Evolutionary conservation across 2,888 invertebrate species (phyloP).

Genomic region (Seladonia tumulorum): DNA sequence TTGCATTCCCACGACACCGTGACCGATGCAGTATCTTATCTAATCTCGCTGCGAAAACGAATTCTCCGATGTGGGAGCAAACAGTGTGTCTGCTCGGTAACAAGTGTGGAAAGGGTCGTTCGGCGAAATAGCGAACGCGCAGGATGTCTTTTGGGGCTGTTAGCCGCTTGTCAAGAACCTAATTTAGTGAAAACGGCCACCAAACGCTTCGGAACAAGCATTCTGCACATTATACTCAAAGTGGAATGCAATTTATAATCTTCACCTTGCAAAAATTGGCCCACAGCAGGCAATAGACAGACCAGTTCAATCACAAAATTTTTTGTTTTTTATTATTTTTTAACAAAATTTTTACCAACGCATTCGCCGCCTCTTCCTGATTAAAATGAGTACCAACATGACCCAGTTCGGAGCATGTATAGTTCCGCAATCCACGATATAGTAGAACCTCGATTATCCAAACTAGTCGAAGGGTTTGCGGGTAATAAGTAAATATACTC

Average conservation of each 20-base stretch:
- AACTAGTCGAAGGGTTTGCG: too few species aligned
- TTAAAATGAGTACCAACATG: background rate
- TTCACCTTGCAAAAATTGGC: background rate
- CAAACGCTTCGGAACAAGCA: background rate
- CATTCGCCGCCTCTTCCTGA: background rate
- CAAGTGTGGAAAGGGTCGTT: background rate
- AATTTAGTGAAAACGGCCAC: background rate
- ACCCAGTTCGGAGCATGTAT: background rate
- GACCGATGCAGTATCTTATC: conserved; percentile 9
- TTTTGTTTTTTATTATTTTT: background rate
- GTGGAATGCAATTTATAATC: background rate
- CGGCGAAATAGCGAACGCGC: background rate
- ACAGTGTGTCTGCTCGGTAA: background rate
- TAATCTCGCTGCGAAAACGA: conserved; percentile 25
- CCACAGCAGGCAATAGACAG: background rate
- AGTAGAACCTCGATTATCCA: too few species aligned
- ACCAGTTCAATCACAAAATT: background rate
- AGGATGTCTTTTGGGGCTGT: too few species aligned
- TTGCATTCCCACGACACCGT: conserved; percentile 4
- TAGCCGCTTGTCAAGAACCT: background rate
- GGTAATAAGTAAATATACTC: too few species aligned
- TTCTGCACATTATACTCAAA: background rate
- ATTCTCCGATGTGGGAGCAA: conserved; percentile 1
- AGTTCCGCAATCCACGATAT: too few species aligned
- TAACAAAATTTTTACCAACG: background rate